Base-by-base conservation (phyloP, 2,113 vertebrate genomes). In the Plecotus auritus region DNA sequence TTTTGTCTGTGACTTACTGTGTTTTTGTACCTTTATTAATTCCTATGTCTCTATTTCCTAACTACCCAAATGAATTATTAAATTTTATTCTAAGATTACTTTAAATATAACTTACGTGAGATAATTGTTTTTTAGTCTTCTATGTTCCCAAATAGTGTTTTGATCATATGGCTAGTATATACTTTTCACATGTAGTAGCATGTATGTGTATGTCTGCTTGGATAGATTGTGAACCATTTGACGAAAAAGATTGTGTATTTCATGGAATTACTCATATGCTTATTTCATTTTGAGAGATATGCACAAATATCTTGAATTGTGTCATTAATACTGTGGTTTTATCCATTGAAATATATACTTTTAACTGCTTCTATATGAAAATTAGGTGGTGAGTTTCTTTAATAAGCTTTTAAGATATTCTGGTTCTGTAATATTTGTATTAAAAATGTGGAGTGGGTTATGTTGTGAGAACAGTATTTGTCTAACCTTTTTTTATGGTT, bases 281-380 rank as follows among this genome's bases (percentile, higher is more conserved):
- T 93, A 67, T 93, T 96, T 94, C 23, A 81, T 85, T 49, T 85
- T 95, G 56, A 73, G 77, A 85, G 13, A 61, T 93, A 87, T 2
- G 8, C 10, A 37, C 26, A 82, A 49, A 64, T 96, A 47, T 91
- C 70, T 95, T 84, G 37, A 89, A 78, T 93, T 85, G 54, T 87
- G 59, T 87, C 51, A 64, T 80, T 70, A 85, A 93, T 64, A 81
- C 56, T 80, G 20, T 92, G 35, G 59, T 80, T 83, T 91, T 32
- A 86, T 95, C 49, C 35, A 66, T 88, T 94, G 80, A 85, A 95
- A 51, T 81, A 72, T 0, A 72, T 22, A 73, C 40, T 95, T 96
- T 66, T 47, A 23, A 59, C n/a, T 91, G 42, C 32, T 22, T 61
- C 9, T 37, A 35, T 2, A 76, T 88, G 59, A 93, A 88, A 82